Conservation (phyloP, 1,140 invertebrate species). For the Drosophila biarmipes region DNA sequence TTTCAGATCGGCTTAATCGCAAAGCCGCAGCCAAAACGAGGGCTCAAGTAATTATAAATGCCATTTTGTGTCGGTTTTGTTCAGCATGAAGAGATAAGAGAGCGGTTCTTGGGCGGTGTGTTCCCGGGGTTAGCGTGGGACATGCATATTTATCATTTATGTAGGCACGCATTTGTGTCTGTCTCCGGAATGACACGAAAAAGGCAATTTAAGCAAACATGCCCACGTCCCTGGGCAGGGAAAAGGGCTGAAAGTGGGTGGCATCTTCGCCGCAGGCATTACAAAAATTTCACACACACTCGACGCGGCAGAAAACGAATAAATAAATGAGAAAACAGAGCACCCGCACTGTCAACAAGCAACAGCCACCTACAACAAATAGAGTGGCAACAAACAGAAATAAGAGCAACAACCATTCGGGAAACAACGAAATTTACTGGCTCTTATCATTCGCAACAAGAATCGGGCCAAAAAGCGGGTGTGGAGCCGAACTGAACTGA, state of each 20-base stretch:
- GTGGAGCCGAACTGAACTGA: background rate
- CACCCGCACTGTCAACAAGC: slow-evolving; percentile 32
- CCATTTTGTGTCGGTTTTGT: slow-evolving; percentile 54
- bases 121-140: slow-evolving; percentile 26
- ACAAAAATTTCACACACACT: slow-evolving; percentile 67
- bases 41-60: slow-evolving; percentile 72
- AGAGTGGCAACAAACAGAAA: background rate
- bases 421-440: slow-evolving; percentile 30
- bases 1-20: slow-evolving; percentile 49
- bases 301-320: background rate
- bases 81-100: slow-evolving; percentile 56
- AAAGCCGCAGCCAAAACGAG: slow-evolving; percentile 49
- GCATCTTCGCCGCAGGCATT: slow-evolving; percentile 58
- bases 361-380: slow-evolving; percentile 4
- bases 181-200: slow-evolving; percentile 57
- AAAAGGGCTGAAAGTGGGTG: slow-evolving; percentile 8
- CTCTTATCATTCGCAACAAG: slow-evolving; percentile 65
- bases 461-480: slow-evolving; percentile 33
- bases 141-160: slow-evolving; percentile 70
- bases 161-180: slow-evolving; percentile 59
- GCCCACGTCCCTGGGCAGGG: slow-evolving; percentile 3
- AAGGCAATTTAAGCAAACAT: slow-evolving; percentile 69
- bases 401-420: slow-evolving; percentile 8
- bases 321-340: slow-evolving; percentile 13
- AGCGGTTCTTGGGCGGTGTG: slow-evolving; percentile 21